These are phyloP conservation scores for Parnassius glacialis DNA, from an alignment of 2,888 invertebrate species.

Conservation along the genomic window DNA sequence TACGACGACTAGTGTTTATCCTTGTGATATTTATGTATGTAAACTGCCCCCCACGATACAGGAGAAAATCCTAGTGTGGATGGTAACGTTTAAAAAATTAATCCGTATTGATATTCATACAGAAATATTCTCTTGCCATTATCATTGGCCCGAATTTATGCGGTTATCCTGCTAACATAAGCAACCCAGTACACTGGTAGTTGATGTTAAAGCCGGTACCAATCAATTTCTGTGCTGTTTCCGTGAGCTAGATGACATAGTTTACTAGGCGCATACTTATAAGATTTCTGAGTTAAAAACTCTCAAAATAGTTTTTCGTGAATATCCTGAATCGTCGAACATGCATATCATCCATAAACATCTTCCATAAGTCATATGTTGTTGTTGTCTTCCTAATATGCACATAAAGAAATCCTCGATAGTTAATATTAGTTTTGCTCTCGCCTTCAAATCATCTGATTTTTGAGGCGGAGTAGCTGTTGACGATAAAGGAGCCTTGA, in stretches of 20 bases:
- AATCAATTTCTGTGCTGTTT: slow-evolving; percentile 30
- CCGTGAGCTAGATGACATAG: slow-evolving; percentile 27
- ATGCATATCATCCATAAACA: too few relatives aligned
- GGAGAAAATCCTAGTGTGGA: too few relatives aligned
- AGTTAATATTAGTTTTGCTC: slow-evolving; percentile 33
- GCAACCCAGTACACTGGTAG: slow-evolving; percentile 32
- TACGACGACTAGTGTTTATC: too few relatives aligned
- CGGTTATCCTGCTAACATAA: slow-evolving; percentile 32
- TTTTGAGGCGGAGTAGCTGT: slow-evolving; percentile 17
- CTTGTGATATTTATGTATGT: too few relatives aligned
- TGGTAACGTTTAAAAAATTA: too few relatives aligned
- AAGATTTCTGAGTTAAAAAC: slow-evolving; percentile 22
- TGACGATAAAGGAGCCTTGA: slow-evolving; percentile 20
- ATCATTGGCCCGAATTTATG: slow-evolving; percentile 6
- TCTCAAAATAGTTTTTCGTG: slow-evolving; percentile 24
- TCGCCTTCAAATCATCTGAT: slow-evolving; percentile 30
- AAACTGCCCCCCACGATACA: too few relatives aligned
- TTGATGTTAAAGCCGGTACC: slow-evolving; percentile 31
- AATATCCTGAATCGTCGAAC: slow-evolving; percentile 28
- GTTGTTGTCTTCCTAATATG: slow-evolving; percentile 30
- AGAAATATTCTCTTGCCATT: too few relatives aligned
- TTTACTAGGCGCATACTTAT: slow-evolving; percentile 23
- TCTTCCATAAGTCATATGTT: slow-evolving; percentile 29
- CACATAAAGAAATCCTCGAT: slow-evolving; percentile 30
- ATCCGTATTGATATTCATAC: too few relatives aligned